Evolutionary conservation across 2,797 vertebrate species (phyloP), one percentile per base, ranked within the genome.

Genomic region (Chromis chromis): DNA sequence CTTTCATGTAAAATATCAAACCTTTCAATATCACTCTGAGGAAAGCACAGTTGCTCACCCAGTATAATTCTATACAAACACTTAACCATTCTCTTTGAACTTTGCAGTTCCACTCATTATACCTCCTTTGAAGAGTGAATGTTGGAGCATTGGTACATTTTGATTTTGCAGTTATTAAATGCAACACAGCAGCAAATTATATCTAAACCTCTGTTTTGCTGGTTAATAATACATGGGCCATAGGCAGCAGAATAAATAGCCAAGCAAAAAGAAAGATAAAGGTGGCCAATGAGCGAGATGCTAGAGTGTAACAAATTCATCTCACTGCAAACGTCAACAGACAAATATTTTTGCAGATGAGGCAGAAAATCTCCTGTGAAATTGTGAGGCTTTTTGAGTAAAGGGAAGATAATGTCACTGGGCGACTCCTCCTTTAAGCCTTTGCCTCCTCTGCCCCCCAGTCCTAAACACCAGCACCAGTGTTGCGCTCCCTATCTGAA

Each of bases 71-170:
- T 84, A 92, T 86, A 93, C 84, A 94, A 94, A 94, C 90, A 94
- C 92, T 94, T 84, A 84, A 67, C 75, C 80, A 95, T 94, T 95
- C 93, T 89, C 91, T 95, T 94, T 95, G 93, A 95, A 94, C 93
- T 93, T 78, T 84, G 76, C 83, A 58, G 89, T 87, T 84, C 81
- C 71, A 79, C 89, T 94, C 91, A 94, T 94, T 95, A 94, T 64
- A 72, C 71, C 70, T 85, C 86, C 93, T 94, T 94, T 94, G 93
- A 94, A 95, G 93, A 91, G 82, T 75, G 89, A 78, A 92, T 88
- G 90, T 86, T 86, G 78, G 86, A 92, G 89, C 87, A 89, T 83
- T 86, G 86, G 86, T 88, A 90, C 85, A 74, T 90, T 93, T 92
- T 91, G 91, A 93, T 94, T 93, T 92, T 91, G 92, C 78, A 89